These are phyloP conservation scores for Brachionus plicatilis DNA, from an alignment of 1,140 invertebrate genomes.

Conservation along the genomic window DNA sequence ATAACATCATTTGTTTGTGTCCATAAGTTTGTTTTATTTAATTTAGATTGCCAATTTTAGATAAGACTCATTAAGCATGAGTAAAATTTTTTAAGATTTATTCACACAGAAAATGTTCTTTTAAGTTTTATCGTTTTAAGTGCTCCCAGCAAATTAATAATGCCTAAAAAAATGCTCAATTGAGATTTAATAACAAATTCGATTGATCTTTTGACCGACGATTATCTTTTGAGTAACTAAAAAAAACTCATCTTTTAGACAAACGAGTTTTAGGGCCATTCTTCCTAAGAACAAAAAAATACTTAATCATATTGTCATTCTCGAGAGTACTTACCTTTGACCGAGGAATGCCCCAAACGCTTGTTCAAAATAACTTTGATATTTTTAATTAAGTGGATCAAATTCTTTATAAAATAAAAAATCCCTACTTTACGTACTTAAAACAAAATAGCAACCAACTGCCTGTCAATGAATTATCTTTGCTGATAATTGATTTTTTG, in stretches of 20 bases:
- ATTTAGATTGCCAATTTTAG: background rate
- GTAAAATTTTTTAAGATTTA: background rate
- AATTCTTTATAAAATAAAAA: background rate
- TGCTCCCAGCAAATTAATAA: slow-evolving; percentile 4
- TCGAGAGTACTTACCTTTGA: slow-evolving; percentile 16
- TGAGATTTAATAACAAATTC: slow-evolving; percentile 8
- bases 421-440: slow-evolving; percentile 5
- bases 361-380: background rate
- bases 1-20: background rate
- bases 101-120: background rate
- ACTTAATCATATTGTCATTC: slow-evolving; percentile 23
- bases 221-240: slow-evolving; percentile 23
- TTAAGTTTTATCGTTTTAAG: background rate
- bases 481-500: slow-evolving; percentile 20
- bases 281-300: background rate
- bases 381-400: slow-evolving; percentile 30
- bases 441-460: slow-evolving; percentile 1
- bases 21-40: background rate
- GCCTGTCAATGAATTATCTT: slow-evolving; percentile 21
- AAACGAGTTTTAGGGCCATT: background rate
- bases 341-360: background rate
- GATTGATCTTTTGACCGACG: slow-evolving; percentile 15
- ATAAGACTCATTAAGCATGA: background rate
- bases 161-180: slow-evolving; percentile 14
- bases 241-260: slow-evolving; percentile 13